Evolutionary conservation across 2,113 vertebrate species (phyloP).

Genomic region (Oreochromis spilurus): DNA sequence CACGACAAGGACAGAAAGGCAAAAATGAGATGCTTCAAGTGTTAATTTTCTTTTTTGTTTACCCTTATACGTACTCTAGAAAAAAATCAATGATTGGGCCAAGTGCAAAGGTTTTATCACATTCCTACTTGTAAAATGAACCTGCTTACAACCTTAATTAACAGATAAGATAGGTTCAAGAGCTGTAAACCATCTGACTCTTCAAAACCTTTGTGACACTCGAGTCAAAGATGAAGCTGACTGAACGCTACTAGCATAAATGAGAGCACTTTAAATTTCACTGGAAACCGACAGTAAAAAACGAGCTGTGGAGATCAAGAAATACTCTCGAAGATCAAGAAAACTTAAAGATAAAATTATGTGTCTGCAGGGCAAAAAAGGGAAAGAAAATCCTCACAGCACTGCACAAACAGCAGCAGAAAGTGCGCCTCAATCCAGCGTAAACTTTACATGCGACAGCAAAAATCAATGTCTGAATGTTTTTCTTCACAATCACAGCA

Average conservation of each 20-base stretch:
- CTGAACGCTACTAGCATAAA: not conserved
- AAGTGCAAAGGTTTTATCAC: not conserved
- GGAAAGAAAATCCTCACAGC: not conserved
- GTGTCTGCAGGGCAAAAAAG: not conserved
- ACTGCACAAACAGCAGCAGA: not conserved
- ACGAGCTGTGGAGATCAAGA: not conserved
- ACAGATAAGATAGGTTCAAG: not conserved
- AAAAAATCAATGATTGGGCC: not conserved
- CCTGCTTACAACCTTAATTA: not conserved
- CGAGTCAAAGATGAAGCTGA: not conserved
- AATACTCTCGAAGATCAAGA: not conserved
- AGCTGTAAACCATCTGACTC: not conserved
- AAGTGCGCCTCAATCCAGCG: not conserved
- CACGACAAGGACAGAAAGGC: not conserved
- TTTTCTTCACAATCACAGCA: rapidly evolving
- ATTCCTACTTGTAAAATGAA: not conserved
- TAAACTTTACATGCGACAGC: not conserved
- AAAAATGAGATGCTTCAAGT: rapidly evolving
- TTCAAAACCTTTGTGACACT: not conserved
- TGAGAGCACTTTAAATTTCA: not conserved
- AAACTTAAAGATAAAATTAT: not conserved
- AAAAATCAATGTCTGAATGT: not conserved
- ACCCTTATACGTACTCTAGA: not conserved
- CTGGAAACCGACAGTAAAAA: not conserved
- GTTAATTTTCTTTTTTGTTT: not conserved